Percentiles rank a stretch among this genome's conserved stretches.
These are phyloP conservation scores for Benthochromis sp. DNA, from an alignment of 2,113 vertebrate genomes.

Conservation along the genomic window DNA sequence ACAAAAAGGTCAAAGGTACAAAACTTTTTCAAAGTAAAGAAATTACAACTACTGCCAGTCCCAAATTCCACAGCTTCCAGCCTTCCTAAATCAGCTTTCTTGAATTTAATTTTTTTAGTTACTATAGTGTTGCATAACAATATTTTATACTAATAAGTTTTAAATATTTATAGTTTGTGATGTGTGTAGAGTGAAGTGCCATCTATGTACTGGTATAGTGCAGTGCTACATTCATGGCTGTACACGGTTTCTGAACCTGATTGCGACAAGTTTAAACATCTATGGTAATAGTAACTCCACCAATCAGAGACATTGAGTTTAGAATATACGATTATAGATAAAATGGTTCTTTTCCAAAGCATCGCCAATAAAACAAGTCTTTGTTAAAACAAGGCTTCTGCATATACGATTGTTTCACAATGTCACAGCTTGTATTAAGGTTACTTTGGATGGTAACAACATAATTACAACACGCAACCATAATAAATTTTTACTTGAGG, in stretches of 20 bases:
- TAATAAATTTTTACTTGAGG: not conserved
- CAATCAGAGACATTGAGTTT: not conserved
- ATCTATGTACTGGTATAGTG: not conserved
- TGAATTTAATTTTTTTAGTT: not conserved
- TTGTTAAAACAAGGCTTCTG: not conserved
- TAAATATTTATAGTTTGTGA: not conserved
- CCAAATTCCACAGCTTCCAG: not conserved
- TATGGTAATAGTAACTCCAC: rapidly evolving
- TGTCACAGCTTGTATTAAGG: not conserved
- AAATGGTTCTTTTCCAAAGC: not conserved
- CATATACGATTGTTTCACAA: not conserved
- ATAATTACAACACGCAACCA: rapidly evolving
- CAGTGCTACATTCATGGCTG: not conserved
- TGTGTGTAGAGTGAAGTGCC: not conserved
- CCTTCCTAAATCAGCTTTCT: not conserved
- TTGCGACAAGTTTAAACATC: not conserved
- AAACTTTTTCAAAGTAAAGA: not conserved
- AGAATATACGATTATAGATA: not conserved
- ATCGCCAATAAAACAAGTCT: not conserved
- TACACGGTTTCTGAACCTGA: not conserved
- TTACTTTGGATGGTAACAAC: not conserved
- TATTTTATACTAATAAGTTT: rapidly evolving
- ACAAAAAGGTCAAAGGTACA: rapidly evolving
- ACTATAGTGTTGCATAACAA: not conserved
- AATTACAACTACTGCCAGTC: not conserved